Conservation (phyloP, 2,113 vertebrate genomes). For the Onychostoma macrolepis region DNA sequence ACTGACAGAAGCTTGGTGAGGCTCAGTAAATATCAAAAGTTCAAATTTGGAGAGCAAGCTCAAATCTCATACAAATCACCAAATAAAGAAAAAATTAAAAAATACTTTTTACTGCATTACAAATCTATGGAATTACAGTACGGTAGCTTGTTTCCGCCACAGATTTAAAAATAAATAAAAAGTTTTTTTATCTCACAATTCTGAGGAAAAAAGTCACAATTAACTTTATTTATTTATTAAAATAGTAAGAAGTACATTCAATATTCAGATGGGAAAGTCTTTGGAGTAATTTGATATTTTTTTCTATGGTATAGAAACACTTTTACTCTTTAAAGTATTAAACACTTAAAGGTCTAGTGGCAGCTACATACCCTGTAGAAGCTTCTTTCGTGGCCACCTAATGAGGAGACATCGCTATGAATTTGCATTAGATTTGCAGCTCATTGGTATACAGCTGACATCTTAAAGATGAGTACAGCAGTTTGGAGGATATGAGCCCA, state of each 20-base stretch:
- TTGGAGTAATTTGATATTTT: not conserved
- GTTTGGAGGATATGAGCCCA: slow-evolving; percentile 16
- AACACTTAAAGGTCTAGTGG: not conserved
- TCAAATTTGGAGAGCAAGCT: not conserved
- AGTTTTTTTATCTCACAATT: too few relatives aligned
- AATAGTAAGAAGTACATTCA: too few relatives aligned
- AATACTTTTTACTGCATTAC: not conserved
- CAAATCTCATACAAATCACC: not conserved
- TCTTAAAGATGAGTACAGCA: slow-evolving; percentile 16
- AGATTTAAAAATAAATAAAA: too few relatives aligned
- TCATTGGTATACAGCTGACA: slow-evolving; percentile 11
- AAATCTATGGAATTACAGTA: not conserved
- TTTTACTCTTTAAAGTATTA: slow-evolving; percentile 1
- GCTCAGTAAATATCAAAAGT: slow-evolving; percentile 1
- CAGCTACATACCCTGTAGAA: not conserved
- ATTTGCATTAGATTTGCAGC: slow-evolving; percentile 1
- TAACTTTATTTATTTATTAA: too few relatives aligned
- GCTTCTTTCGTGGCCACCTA: not conserved
- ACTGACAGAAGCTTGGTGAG: not conserved
- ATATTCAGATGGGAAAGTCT: not conserved
- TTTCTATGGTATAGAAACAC: not conserved
- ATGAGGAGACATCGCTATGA: not conserved
- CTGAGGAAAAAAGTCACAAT: too few relatives aligned
- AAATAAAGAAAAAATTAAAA: not conserved
- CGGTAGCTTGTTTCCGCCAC: too few relatives aligned